Evolutionary conservation across 1,140 invertebrate genomes (phyloP), one percentile per base, ranked within the genome.

Genomic region (Eufriesea mexicana): DNA sequence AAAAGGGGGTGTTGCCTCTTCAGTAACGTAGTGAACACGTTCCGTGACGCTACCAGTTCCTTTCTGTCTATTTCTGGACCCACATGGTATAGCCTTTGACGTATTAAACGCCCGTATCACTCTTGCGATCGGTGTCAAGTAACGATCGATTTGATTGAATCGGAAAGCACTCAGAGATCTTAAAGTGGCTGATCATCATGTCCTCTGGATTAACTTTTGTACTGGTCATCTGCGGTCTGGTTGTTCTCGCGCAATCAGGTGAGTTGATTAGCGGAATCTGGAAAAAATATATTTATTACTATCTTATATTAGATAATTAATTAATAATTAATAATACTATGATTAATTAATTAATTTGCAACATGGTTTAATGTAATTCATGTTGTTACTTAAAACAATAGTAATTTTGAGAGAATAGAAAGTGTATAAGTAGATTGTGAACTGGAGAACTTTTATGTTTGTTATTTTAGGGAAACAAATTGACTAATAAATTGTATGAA

Each of bases 1-100:
- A 89, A 86, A 81, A 88, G 79, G 79, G 84, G 86, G 84, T 89
- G 86, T 84, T 61, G 84, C 25, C 77, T 86, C 78, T 51, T 89
- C 86, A 89, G 87, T 89, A 80, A 71, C 54, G 75, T 20, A 67
- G 57, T 74, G 80, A 82, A 89, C 84, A 89, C 84, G 84, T 86
- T 77, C 72, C 23, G 67, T 57, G 77, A 73, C 68, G 72, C 64
- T 68, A 25, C 49, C 61, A 84, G 67, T 77, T 77, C 5, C 45
- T n/a, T 49, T 72, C 75, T 70, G 51, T n/a, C 64, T 68, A 68
- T 28, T 57, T 67, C 35, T 14, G 0, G 20, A 75, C 42, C 23
- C 54, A 28, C 42, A 55, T 28, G 61, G 14, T 35, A n/a, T 49
- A 10, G 16, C 20, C 59, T 70, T 67, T 10, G 5, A 54, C 7